Evolutionary conservation across 2,113 vertebrate genomes (phyloP).

Genomic region (Anser brachyrhynchus): DNA sequence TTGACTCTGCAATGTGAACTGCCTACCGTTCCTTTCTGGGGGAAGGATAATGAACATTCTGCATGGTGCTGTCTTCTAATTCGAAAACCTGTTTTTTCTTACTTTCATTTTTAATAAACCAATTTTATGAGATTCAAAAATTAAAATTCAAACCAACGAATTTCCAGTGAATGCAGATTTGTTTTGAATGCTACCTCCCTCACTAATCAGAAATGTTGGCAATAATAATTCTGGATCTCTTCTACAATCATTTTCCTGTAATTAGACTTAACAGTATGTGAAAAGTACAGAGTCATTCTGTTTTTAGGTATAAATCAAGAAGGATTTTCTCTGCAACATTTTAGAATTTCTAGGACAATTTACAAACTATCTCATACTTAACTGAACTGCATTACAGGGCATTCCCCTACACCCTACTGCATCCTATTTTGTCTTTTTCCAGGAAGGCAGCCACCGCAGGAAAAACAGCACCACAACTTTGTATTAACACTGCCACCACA

Average conservation of each 20-base stretch:
- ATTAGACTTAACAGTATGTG: not conserved
- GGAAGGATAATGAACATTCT: not conserved
- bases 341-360: not conserved
- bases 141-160: not conserved
- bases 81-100: not conserved
- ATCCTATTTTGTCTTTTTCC: not conserved
- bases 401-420: not conserved
- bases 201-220: not conserved
- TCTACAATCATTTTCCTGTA: not conserved
- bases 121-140: not conserved
- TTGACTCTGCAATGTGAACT: not conserved
- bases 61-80: fast-evolving
- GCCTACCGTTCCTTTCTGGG: not conserved
- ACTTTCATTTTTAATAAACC: not conserved
- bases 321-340: not conserved
- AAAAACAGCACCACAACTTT: not conserved
- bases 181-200: not conserved
- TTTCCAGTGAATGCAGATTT: not conserved
- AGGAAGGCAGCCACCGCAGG: not conserved
- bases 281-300: not conserved
- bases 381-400: not conserved
- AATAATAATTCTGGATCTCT: not conserved
- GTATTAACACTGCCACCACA: not conserved
- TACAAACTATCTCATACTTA: not conserved
- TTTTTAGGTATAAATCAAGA: not conserved